Evolutionary conservation across 1,140 invertebrate species (phyloP), one percentile per base, ranked within the genome.

Genomic region (Caerostris extrusa): DNA sequence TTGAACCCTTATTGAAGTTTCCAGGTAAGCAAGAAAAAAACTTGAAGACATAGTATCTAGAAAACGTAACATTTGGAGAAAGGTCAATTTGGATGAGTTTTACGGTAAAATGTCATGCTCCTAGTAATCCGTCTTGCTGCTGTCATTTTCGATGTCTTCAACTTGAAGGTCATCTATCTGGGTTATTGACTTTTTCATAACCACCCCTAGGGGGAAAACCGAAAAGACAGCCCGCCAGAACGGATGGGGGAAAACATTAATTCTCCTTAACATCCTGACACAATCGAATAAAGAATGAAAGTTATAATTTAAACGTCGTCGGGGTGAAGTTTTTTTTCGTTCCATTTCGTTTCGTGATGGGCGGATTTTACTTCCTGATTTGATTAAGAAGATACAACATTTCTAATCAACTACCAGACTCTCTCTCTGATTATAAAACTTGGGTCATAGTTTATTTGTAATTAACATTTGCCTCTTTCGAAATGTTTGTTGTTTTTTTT

Each of bases 311-410:
- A 57, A 85, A 85, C 82, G 19, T 58, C 82, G n/a, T n/a, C n/a
- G n/a, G 56, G 82, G 56, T n/a, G 17, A 57, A 60, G 10, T 34
- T 61, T 60, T 60, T 56, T 19, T 19, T 60, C 56, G 82, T 85
- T 85, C 82, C 19, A 85, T 60, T 85, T 85, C 57, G 8, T 3
- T 34, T 57, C 82, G 82, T 85, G 82, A 85, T 85, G 82, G 82
- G 82, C 82, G 82, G 82, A 34, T 85, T 85, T 85, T 19, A 85
- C 82, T 85, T 85, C 82, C 82, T 85, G 82, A 85, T 19, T 60
- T 85, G 82, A 85, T 85, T 60, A 85, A 58, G 56, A 57, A 83
- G 82, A 85, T 85, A 77, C 69, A 77, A 77, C 69, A 12, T 77
- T 77, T 77, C 69, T 12, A 77, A 77, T 19, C 19, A 4, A n/a